phyloP scores from a whole-genome alignment of 1,140 invertebrate genomes.

The Wasmannia auropunctata region DNA sequence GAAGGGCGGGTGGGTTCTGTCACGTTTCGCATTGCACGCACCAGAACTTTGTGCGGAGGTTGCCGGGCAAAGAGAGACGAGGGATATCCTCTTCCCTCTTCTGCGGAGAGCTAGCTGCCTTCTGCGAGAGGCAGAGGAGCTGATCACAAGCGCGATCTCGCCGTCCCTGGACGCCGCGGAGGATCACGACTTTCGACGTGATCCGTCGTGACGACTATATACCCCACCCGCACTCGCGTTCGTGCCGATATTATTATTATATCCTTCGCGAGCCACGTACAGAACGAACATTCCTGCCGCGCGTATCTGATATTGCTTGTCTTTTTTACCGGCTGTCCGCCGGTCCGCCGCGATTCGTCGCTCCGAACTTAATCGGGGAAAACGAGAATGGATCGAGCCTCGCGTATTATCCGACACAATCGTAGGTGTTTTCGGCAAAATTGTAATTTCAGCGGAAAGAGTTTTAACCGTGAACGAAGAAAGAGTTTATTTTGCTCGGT shows the following conservation, averaged over 20 bases:
- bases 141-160: constrained; percentile 80
- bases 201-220: constrained; percentile 79
- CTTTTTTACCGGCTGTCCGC: constrained; percentile 28
- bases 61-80: constrained; percentile 55
- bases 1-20: constrained; percentile 78
- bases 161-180: constrained; percentile 71
- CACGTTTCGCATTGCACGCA: constrained; percentile 84
- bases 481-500: neutral
- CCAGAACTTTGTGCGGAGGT: constrained; percentile 75
- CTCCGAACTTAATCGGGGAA: constrained; percentile 41
- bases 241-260: constrained; percentile 74
- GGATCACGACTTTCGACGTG: constrained; percentile 77
- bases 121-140: constrained; percentile 64
- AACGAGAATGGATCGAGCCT: neutral
- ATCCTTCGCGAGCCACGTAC: constrained; percentile 70
- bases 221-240: constrained; percentile 53
- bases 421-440: neutral
- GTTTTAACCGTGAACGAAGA: neutral
- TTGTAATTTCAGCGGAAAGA: neutral
- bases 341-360: constrained; percentile 39
- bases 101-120: constrained; percentile 37
- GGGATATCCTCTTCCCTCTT: constrained; percentile 66
- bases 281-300: constrained; percentile 66
- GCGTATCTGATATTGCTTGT: constrained; percentile 64
- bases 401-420: neutral